Evolutionary conservation across 2,113 vertebrate genomes (phyloP).

Genomic region (Polypterus senegalus): DNA sequence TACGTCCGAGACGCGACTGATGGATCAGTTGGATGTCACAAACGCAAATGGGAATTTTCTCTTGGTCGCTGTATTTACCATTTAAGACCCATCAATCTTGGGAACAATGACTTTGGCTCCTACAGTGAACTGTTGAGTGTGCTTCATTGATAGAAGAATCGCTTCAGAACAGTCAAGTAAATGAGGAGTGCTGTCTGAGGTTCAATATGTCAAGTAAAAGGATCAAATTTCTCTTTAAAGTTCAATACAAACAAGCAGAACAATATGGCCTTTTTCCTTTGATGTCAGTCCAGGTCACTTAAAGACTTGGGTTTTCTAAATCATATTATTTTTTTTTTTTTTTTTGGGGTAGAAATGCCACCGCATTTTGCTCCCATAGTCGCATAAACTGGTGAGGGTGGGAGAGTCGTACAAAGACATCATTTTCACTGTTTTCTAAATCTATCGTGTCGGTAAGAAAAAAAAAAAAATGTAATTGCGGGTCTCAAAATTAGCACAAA

Average conservation of each 20-base stretch:
- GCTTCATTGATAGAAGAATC: conserved; percentile 1
- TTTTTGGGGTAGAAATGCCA: too few relatives aligned
- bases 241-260: background rate
- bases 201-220: background rate
- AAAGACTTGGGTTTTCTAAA: too few relatives aligned
- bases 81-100: background rate
- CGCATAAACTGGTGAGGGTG: too few relatives aligned
- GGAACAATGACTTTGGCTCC: background rate
- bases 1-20: conserved; percentile 17
- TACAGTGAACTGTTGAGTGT: background rate
- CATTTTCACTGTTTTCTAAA: too few relatives aligned
- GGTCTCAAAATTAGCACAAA: too few relatives aligned
- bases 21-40: conserved; percentile 34
- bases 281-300: too few relatives aligned
- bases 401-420: too few relatives aligned
- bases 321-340: too few relatives aligned
- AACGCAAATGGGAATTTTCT: background rate
- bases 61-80: background rate
- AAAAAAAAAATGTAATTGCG: too few relatives aligned
- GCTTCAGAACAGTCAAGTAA: background rate
- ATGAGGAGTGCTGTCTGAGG: background rate
- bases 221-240: conserved; percentile 1
- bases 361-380: too few relatives aligned
- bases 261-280: background rate
- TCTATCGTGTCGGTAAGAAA: too few relatives aligned